A percentile compares a stretch with the other conserved stretches of the same genome.
These are phyloP conservation scores for Agonopterix subpropinquella DNA, from an alignment of 2,888 invertebrate species.

Conservation along the genomic window DNA sequence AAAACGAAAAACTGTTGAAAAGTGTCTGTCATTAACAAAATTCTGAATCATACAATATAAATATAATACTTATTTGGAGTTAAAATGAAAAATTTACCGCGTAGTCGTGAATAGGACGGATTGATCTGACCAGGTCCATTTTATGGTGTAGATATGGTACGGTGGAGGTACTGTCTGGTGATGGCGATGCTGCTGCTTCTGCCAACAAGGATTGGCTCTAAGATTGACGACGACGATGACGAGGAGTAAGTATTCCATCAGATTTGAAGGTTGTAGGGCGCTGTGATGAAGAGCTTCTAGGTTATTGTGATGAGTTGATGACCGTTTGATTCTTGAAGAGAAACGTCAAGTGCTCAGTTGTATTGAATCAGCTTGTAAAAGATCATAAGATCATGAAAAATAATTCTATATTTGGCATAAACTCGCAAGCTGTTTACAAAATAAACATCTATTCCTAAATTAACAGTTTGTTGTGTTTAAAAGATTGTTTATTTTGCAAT, in stretches of 20 bases:
- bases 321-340: no score
- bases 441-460: no score
- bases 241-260: conserved; percentile 37
- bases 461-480: no score
- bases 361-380: no score
- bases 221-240: conserved; percentile 47
- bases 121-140: conserved; percentile 9
- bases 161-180: conserved; percentile 52
- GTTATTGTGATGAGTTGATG: no score
- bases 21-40: conserved; percentile 30
- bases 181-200: conserved; percentile 51
- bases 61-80: conserved; percentile 28
- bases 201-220: conserved; percentile 35
- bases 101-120: conserved; percentile 30
- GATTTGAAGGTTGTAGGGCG: no score
- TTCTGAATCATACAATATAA: not conserved
- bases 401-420: no score
- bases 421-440: no score
- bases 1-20: conserved; percentile 48
- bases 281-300: no score
- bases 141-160: conserved; percentile 44
- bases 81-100: conserved; percentile 64
- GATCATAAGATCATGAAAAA: no score
- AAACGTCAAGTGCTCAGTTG: no score
- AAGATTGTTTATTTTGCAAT: no score